phyloP scores from a whole-genome alignment of 2,888 invertebrate species.

The Cetonia aurata region DNA sequence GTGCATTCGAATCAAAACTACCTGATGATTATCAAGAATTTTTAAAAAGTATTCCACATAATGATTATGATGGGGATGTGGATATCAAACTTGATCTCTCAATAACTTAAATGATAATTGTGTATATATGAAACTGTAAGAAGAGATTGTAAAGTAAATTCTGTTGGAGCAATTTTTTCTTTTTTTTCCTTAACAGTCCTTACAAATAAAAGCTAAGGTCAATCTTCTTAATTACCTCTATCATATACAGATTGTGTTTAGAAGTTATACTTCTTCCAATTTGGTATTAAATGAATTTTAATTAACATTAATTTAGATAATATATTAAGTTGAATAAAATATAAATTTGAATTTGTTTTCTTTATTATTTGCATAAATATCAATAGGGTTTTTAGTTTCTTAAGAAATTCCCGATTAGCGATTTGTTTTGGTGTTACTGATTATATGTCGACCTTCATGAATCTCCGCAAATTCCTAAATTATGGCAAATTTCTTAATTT shows the following conservation, averaged over 20 bases:
- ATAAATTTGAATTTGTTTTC: neutral
- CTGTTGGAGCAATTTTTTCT: neutral
- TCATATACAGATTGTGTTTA: no score
- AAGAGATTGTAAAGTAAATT: no score
- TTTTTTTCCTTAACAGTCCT: no score
- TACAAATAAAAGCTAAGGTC: neutral
- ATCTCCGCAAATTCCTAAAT: conserved; percentile 22
- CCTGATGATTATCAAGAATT: conserved; percentile 79
- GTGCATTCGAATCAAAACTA: conserved; percentile 80
- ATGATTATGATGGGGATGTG: conserved; percentile 74
- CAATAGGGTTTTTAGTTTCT: conserved; percentile 1
- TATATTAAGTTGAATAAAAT: neutral
- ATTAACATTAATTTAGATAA: neutral
- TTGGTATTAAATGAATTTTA: neutral
- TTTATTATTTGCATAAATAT: neutral
- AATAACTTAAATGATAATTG: neutral
- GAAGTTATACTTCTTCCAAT: no score
- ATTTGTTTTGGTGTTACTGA: conserved; percentile 27
- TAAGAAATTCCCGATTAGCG: neutral
- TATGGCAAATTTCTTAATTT: conserved; percentile 34
- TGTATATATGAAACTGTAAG: no score
- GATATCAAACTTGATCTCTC: conserved; percentile 58
- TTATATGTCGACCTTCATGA: conserved; percentile 28
- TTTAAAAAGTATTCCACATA: conserved; percentile 79
- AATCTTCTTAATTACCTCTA: no score